phyloP scores from a whole-genome alignment of 2,888 invertebrate species.

The Acleris literana region DNA sequence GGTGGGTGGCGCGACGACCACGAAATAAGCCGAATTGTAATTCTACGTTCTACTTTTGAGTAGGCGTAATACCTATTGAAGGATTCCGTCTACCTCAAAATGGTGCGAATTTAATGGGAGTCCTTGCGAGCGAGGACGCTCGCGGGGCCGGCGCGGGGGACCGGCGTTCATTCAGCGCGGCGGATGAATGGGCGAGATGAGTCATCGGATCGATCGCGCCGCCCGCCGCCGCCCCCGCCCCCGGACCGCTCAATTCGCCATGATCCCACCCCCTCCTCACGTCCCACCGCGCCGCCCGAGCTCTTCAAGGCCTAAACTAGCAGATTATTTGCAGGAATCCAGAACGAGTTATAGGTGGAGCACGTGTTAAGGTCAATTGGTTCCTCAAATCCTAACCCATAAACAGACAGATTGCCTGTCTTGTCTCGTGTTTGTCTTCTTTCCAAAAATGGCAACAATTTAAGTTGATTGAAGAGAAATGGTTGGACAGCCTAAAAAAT shows the following conservation, averaged over 20 bases:
- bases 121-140: constrained; percentile 72
- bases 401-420: too few species aligned
- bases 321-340: neutral
- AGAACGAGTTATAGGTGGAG: neutral
- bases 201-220: constrained; percentile 75
- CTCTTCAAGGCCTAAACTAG: constrained; percentile 37
- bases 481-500: too few species aligned
- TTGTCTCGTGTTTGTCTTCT: too few species aligned
- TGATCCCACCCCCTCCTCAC: constrained; percentile 49
- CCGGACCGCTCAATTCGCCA: constrained; percentile 47
- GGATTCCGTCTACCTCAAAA: constrained; percentile 62
- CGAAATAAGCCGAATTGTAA: constrained; percentile 47
- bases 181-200: constrained; percentile 81
- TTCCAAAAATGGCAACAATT: too few species aligned
- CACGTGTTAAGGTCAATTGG: neutral
- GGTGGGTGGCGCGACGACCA: constrained; percentile 13
- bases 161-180: constrained; percentile 78
- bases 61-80: constrained; percentile 61
- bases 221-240: constrained; percentile 37
- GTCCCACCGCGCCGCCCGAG: constrained; percentile 39
- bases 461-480: too few species aligned
- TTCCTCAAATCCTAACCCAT: neutral
- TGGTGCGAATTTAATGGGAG: constrained; percentile 67
- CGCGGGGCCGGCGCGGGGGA: constrained; percentile 51
- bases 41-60: constrained; percentile 56